Percentiles rank a stretch among this genome's conserved stretches.
phyloP scores from a whole-genome alignment of 1,140 invertebrate species.

The Chrysoperla carnea region DNA sequence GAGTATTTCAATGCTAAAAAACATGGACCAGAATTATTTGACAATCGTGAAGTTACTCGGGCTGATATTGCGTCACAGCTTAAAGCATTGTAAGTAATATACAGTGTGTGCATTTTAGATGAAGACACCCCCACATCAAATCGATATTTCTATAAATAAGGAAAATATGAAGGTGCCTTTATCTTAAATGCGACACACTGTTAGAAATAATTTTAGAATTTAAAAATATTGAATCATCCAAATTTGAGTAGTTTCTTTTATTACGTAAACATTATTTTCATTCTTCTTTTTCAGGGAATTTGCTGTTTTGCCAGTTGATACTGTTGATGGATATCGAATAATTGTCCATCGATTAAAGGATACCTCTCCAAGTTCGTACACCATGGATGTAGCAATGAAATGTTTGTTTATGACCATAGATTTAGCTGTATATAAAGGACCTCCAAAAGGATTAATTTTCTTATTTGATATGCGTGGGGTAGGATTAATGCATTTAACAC shows the following conservation, averaged over 20 bases:
- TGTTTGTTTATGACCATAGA: conserved; percentile 42
- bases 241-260: too few species aligned
- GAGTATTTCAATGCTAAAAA: conserved; percentile 34
- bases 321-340: conserved; percentile 35
- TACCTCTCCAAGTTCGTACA: conserved; percentile 34
- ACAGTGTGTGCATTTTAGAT: too few species aligned
- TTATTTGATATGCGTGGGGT: conserved; percentile 43
- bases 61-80: conserved; percentile 9
- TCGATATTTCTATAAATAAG: too few species aligned
- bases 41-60: conserved; percentile 22
- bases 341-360: conserved; percentile 38
- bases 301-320: conserved; percentile 31
- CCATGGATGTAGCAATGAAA: conserved; percentile 35
- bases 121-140: too few species aligned
- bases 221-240: too few species aligned
- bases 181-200: too few species aligned
- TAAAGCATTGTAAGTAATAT: conserved; percentile 16
- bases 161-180: too few species aligned
- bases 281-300: conserved; percentile 25
- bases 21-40: conserved; percentile 37
- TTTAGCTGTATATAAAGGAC: conserved; percentile 25
- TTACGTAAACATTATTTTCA: too few species aligned
- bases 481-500: conserved; percentile 33
- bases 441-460: conserved; percentile 34
- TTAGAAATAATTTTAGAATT: too few species aligned